Evolutionary conservation across 23 tunicate genomes (phyloP).

Genomic region (Phallusia fumigata): DNA sequence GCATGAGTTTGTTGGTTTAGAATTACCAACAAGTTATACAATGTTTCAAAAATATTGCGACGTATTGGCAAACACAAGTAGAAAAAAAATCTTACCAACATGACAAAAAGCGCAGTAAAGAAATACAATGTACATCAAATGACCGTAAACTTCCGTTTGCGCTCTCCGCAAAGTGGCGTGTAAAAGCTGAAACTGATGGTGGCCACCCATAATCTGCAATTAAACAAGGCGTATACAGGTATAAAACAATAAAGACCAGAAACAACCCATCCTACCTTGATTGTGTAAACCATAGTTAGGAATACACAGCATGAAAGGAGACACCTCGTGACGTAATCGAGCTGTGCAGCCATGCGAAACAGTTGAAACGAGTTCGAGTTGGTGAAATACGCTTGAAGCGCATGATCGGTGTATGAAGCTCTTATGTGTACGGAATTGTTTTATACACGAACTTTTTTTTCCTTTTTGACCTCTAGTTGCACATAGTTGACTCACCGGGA

Average conservation of each 20-base stretch:
- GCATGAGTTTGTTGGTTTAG: too few relatives aligned
- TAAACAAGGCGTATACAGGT: background rate
- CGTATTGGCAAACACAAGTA: background rate
- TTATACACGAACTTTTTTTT: too few relatives aligned
- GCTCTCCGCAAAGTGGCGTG: slow-evolving; percentile 42
- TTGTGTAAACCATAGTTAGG: slow-evolving; percentile 59
- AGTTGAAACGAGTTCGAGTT: background rate
- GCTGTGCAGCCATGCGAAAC: slow-evolving; percentile 42
- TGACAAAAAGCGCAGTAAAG: slow-evolving; percentile 61
- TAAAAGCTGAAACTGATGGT: slow-evolving; percentile 41
- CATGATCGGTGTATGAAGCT: slow-evolving; percentile 43
- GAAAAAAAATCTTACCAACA: slow-evolving; percentile 29
- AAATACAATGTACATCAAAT: slow-evolving; percentile 29
- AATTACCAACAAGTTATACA: too few relatives aligned
- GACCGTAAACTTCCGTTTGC: slow-evolving; percentile 35
- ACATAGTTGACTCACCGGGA: slow-evolving; percentile 18
- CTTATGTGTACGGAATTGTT: background rate
- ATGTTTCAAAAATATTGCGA: background rate
- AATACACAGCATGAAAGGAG: slow-evolving; percentile 27
- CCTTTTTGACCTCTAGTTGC: too few relatives aligned
- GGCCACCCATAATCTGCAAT: slow-evolving; percentile 63
- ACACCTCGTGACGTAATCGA: slow-evolving; percentile 38
- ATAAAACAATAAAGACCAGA: background rate
- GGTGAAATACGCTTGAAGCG: slow-evolving; percentile 24
- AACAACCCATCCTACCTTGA: slow-evolving; percentile 22